Evolutionary conservation across 2,113 vertebrate species (phyloP).

Genomic region (Cebus imitator): DNA sequence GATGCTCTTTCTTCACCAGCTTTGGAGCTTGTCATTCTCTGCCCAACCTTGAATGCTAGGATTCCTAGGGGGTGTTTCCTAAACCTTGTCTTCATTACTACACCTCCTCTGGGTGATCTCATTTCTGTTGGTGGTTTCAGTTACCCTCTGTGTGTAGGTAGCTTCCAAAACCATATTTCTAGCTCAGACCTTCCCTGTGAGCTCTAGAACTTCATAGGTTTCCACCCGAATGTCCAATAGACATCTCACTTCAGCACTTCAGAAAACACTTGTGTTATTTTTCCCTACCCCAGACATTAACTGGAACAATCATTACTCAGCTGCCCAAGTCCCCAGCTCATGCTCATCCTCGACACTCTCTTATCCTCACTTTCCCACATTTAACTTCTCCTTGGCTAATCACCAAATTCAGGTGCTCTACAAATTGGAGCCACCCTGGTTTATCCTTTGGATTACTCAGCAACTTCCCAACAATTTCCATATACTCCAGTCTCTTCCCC

Average conservation of each 20-base stretch:
- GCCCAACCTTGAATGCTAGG: background rate
- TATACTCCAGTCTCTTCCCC: background rate
- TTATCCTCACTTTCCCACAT: background rate
- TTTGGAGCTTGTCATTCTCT: background rate
- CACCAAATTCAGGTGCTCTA: background rate
- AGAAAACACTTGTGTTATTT: background rate
- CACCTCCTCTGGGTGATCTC: background rate
- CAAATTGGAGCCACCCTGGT: background rate
- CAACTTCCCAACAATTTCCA: background rate
- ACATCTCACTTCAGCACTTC: background rate
- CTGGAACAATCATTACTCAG: accelerated
- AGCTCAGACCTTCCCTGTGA: background rate
- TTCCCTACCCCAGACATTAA: background rate
- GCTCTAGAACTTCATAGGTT: background rate
- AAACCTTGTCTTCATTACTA: background rate
- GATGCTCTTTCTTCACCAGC: background rate
- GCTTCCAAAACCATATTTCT: background rate
- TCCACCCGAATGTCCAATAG: background rate
- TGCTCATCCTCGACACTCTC: background rate
- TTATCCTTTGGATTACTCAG: background rate
- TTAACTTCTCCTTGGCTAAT: background rate
- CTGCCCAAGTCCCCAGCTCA: background rate
- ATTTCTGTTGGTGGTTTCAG: background rate
- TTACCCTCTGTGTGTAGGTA: background rate
- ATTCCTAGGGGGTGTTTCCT: background rate